Conservation (phyloP, 64 coral and sea anemone species). For the Dendrophyllia cribrosa region DNA sequence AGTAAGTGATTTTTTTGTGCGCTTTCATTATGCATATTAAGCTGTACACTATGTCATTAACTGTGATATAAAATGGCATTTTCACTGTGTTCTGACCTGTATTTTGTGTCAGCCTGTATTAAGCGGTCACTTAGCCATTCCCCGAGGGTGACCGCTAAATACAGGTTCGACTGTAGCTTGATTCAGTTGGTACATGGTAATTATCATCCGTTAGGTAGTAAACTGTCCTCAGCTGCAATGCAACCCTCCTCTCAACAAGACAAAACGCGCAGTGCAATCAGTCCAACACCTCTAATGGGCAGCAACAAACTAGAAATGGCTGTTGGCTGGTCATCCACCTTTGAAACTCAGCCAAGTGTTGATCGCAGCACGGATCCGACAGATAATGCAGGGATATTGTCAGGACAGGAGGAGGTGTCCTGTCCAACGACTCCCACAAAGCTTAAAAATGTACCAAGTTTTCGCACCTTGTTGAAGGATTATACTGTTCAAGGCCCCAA, state of each 20-base stretch:
- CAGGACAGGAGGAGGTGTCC: background rate
- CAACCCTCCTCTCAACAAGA: background rate
- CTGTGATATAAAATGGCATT: no score
- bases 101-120: no score
- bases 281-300: conserved; percentile 69
- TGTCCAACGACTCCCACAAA: background rate
- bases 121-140: no score
- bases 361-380: background rate
- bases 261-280: conserved; percentile 23
- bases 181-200: background rate
- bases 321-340: conserved; percentile 91
- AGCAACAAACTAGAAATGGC: conserved; percentile 90
- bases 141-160: no score
- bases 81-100: no score
- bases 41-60: no score
- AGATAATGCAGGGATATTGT: background rate
- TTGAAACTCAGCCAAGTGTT: conserved; percentile 63
- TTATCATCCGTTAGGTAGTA: background rate
- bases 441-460: conserved; percentile 58
- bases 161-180: no score
- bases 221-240: background rate
- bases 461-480: conserved; percentile 71
- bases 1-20: no score
- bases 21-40: no score
- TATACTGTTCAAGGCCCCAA: conserved; percentile 81